Conservation (phyloP, 1,140 invertebrate genomes). For the Drosophila aff. region DNA sequence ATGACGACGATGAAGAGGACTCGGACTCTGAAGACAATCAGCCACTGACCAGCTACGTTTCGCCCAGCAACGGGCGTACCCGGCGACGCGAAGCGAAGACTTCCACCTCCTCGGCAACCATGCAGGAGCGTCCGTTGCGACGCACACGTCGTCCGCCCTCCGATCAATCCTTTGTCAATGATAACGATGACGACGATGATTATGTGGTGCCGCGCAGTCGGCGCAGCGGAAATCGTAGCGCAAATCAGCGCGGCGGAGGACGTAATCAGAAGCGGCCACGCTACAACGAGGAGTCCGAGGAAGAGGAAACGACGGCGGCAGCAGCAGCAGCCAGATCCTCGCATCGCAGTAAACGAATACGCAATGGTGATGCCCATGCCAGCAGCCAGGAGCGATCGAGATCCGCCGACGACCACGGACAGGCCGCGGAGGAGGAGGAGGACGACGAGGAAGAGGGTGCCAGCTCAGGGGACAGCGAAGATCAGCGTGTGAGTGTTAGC, state of each 20-base stretch:
- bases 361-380: conserved; percentile 52
- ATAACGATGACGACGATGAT: conserved; percentile 75
- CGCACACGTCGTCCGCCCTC: conserved; percentile 51
- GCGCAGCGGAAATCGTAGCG: conserved; percentile 28
- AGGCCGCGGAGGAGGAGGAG: not conserved
- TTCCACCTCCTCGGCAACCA: conserved; percentile 39
- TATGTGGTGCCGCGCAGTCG: conserved; percentile 59
- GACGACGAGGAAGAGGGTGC: conserved; percentile 10
- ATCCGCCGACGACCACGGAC: conserved; percentile 9
- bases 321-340: conserved; percentile 41
- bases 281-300: conserved; percentile 89
- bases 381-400: conserved; percentile 50
- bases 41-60: conserved; percentile 85
- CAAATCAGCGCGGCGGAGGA: conserved; percentile 53
- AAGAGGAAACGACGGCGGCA: conserved; percentile 85
- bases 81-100: conserved; percentile 58
- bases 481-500: conserved; percentile 89
- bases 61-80: conserved; percentile 60
- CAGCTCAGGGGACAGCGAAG: conserved; percentile 82
- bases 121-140: conserved; percentile 44
- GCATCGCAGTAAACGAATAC: conserved; percentile 47
- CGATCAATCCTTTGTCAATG: conserved; percentile 61
- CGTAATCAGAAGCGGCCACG: conserved; percentile 86
- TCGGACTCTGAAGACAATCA: conserved; percentile 86
- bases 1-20: conserved; percentile 58